These are phyloP conservation scores for Uria lomvia DNA, from an alignment of 2,113 vertebrate species.

Conservation along the genomic window DNA sequence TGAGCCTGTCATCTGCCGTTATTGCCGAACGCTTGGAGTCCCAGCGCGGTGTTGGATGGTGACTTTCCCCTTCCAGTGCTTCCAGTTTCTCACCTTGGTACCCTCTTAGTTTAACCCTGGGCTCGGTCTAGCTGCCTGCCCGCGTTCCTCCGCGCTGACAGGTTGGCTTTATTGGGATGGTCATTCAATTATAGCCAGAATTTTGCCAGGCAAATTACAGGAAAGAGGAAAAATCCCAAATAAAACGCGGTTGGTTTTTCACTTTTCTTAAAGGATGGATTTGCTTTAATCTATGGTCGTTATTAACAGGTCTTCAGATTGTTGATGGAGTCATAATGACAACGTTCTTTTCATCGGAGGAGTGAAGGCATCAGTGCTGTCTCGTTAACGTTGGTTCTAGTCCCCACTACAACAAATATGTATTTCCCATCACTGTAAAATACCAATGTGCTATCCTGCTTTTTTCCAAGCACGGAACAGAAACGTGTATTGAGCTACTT, in stretches of 20 bases:
- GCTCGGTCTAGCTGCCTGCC: not conserved
- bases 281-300: too few relatives aligned
- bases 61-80: not conserved
- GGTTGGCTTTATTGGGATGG: not conserved
- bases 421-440: not conserved
- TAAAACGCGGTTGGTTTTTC: not conserved
- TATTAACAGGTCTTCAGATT: not conserved
- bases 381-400: not conserved
- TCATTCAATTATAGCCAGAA: too few relatives aligned
- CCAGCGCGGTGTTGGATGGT: fast-evolving
- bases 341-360: not conserved
- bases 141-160: fast-evolving
- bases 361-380: not conserved
- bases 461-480: not conserved
- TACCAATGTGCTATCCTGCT: not conserved
- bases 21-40: not conserved
- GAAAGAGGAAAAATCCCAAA: not conserved
- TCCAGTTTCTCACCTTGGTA: not conserved
- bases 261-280: too few relatives aligned
- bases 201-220: not conserved
- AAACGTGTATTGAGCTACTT: not conserved
- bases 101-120: not conserved
- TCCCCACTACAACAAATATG: too few relatives aligned
- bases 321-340: not conserved
- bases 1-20: not conserved